Evolutionary conservation across 2,888 invertebrate genomes (phyloP).

Genomic region (Hirtodrosophila histrioides): DNA sequence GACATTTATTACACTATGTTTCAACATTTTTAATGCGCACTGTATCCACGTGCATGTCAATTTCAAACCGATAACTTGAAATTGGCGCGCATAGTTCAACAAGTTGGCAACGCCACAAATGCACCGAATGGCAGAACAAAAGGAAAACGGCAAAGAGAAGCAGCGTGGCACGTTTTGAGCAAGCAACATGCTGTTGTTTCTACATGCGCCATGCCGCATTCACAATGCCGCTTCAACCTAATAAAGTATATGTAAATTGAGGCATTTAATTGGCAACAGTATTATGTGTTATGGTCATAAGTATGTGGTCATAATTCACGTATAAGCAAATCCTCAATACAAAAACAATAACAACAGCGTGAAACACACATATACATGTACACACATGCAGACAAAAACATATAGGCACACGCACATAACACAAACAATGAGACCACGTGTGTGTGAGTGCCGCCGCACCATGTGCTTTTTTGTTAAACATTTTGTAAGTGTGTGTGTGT

Average conservation of each 20-base stretch:
- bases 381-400: constrained; percentile 14
- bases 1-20: background rate
- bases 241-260: background rate
- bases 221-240: constrained; percentile 8
- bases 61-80: constrained; percentile 26
- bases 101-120: constrained; percentile 60
- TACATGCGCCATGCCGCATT: constrained; percentile 25
- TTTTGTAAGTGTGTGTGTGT: constrained; percentile 10
- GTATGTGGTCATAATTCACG: background rate
- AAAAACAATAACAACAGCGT: constrained; percentile 60
- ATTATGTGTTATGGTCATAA: background rate
- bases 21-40: background rate
- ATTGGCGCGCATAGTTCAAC: constrained; percentile 34
- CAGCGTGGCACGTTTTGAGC: constrained; percentile 69
- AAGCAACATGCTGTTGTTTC: constrained; percentile 64
- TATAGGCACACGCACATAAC: background rate
- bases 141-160: constrained; percentile 49
- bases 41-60: constrained; percentile 35
- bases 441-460: constrained; percentile 64
- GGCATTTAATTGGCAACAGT: background rate
- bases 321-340: constrained; percentile 8
- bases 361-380: constrained; percentile 5
- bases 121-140: constrained; percentile 44
- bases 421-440: constrained; percentile 63
- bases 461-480: constrained; percentile 69